Base-by-base conservation (phyloP, 2,113 vertebrate genomes). In the Gnathochromis pfefferi region DNA sequence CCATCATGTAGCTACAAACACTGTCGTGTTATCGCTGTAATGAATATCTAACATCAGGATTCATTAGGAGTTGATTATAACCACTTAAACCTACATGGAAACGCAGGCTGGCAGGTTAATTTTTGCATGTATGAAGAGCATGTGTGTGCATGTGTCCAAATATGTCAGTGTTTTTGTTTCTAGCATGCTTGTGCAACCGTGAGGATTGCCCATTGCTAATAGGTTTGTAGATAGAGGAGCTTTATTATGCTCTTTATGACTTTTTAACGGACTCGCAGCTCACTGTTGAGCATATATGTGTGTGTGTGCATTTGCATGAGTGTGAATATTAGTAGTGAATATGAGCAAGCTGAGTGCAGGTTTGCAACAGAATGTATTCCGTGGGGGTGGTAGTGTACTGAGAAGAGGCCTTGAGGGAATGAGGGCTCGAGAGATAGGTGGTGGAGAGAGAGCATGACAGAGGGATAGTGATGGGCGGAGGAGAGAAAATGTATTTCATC, bases 211-310 rank as follows among this genome's bases (percentile, higher is more conserved):
- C 58, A 16, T 68, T 86, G 78, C 87, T 91, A 92, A 93, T 93
- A 84, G 85, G 78, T 91, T 92, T 93, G 84, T 81, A 90, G 88
- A 93, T 88, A 55, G 88, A 84, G 51, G 31, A 86, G 78, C 81
- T 94, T 90, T 90, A 85, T 92, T 93, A 90, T 92, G 85, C 82
- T 87, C 73, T 91, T 93, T 92, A 94, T 94, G 91, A 93, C 58
- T 89, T 93, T 92, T 88, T 94, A 93, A 93, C 85, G 73, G 87
- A 93, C 91, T 89, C 57, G 75, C 84, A 87, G 68, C 81, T 87
- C 85, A 84, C 68, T 85, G 75, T 82, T 88, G 83, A n/a, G 81
- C 84, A 90, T 21, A 38, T 65, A 5, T 90, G 81, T 78, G 58
- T 83, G 79, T 73, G 21, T 87, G 57, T 38, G 75, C 51, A 47